These are phyloP conservation scores for Molorchus minor DNA, from an alignment of 2,888 invertebrate genomes.

Conservation along the genomic window DNA sequence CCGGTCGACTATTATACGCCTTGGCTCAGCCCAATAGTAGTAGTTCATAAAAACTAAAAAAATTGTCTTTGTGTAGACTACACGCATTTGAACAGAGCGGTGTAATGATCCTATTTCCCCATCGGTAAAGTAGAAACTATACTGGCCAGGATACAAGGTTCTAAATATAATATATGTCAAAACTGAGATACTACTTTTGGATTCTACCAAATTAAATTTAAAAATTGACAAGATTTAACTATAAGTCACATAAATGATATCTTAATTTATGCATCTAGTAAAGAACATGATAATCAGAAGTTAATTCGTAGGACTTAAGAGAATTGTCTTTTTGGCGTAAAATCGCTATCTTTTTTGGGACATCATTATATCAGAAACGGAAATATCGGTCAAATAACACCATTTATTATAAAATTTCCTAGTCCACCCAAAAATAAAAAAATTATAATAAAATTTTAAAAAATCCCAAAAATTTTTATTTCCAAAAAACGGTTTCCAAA, in stretches of 20 bases:
- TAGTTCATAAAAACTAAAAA: slow-evolving; percentile 8
- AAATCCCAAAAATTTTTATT: too few relatives aligned
- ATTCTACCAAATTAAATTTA: slow-evolving; percentile 27
- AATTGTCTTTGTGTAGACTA: slow-evolving; percentile 35
- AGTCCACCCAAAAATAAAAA: too few relatives aligned
- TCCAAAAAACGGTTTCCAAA: too few relatives aligned
- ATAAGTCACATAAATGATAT: too few relatives aligned
- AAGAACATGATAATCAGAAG: background rate
- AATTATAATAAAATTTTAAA: too few relatives aligned
- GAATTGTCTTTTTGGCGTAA: too few relatives aligned
- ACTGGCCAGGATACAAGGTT: slow-evolving; percentile 37
- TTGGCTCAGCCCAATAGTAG: slow-evolving; percentile 26
- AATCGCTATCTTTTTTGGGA: too few relatives aligned
- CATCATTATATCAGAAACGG: too few relatives aligned
- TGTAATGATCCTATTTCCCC: slow-evolving; percentile 20
- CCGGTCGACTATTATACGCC: slow-evolving; percentile 17
- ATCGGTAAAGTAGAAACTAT: slow-evolving; percentile 43
- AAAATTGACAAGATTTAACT: slow-evolving; percentile 20
- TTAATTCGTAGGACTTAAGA: background rate
- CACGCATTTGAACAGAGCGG: slow-evolving; percentile 34
- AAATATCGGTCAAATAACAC: slow-evolving; percentile 34
- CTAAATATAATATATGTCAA: slow-evolving; percentile 40
- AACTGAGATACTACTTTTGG: slow-evolving; percentile 26
- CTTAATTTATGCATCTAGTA: background rate
- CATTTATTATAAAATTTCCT: slow-evolving; percentile 39